phyloP scores from a whole-genome alignment of 2,113 vertebrate species.

The Seriola quinqueradiata region DNA sequence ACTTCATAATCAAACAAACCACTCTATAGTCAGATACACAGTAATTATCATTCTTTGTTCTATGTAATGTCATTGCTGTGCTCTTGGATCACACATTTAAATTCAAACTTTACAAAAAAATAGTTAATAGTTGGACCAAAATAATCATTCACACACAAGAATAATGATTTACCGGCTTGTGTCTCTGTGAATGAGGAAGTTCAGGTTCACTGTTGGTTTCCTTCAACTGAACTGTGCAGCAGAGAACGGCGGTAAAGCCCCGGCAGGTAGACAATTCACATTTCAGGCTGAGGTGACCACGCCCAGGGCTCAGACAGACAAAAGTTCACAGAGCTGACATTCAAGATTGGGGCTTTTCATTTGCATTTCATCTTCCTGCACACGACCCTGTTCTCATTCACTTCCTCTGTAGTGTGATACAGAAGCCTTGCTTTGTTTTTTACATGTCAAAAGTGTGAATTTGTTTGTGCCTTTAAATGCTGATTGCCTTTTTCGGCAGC shows the following conservation, averaged over 20 bases:
- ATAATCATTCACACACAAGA: slow-evolving; percentile 23
- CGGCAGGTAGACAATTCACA: slow-evolving; percentile 20
- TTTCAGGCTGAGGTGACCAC: slow-evolving; percentile 25
- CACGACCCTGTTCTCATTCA: background rate
- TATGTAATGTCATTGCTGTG: background rate
- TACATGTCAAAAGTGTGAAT: slow-evolving; percentile 23
- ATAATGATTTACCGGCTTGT: slow-evolving; percentile 42
- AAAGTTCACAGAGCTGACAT: slow-evolving; percentile 33
- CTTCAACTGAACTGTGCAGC: background rate
- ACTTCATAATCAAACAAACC: background rate
- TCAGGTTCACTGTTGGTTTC: background rate
- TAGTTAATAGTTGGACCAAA: slow-evolving; percentile 8
- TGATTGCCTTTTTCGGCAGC: slow-evolving; percentile 24
- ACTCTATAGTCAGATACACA: background rate
- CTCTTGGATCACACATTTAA: background rate
- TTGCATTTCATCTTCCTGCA: slow-evolving; percentile 34
- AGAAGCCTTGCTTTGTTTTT: slow-evolving; percentile 12
- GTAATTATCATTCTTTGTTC: background rate
- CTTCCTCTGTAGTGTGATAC: background rate
- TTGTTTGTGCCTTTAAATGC: slow-evolving; percentile 44
- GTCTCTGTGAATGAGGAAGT: slow-evolving; percentile 2
- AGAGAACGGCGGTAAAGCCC: slow-evolving; percentile 1
- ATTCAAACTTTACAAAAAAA: background rate
- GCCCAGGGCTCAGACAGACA: slow-evolving; percentile 11
- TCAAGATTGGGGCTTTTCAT: slow-evolving; percentile 7